phyloP scores from a whole-genome alignment of 2,113 vertebrate genomes.

The Elgaria multicarinata region DNA sequence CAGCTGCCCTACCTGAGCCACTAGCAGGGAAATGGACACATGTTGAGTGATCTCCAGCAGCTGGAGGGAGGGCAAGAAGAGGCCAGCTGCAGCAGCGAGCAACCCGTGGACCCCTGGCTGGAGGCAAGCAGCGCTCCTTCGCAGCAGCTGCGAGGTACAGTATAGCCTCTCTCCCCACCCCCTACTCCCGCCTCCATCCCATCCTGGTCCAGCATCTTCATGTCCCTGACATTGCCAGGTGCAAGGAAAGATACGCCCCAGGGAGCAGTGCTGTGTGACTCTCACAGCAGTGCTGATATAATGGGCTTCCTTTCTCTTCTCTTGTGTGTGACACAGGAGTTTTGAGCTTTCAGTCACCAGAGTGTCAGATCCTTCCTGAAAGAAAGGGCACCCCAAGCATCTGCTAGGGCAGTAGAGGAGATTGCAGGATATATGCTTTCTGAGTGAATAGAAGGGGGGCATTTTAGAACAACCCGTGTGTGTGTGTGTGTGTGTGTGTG shows the following conservation, averaged over 20 bases:
- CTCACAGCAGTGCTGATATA: background rate
- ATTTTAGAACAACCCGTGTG: background rate
- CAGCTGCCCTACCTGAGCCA: conserved; percentile 21
- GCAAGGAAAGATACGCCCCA: background rate
- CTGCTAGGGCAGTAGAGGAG: background rate
- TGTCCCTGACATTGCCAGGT: conserved; percentile 1
- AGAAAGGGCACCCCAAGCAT: background rate
- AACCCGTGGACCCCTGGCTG: conserved; percentile 28
- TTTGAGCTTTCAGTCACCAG: background rate
- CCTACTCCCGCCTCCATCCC: background rate
- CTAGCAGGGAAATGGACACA: conserved; percentile 23
- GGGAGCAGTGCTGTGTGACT: background rate
- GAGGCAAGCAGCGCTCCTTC: conserved; percentile 31
- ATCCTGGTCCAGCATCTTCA: conserved; percentile 20
- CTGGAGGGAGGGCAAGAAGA: background rate
- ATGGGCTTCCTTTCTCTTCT: background rate
- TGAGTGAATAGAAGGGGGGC: background rate
- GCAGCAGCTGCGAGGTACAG: conserved; percentile 11
- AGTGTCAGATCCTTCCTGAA: background rate
- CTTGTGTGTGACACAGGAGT: background rate
- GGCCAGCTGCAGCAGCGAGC: background rate
- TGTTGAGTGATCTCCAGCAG: conserved; percentile 24
- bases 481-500: background rate
- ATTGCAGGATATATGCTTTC: background rate
- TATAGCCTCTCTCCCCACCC: background rate